Evolutionary conservation across 2,797 vertebrate species (phyloP).

Genomic region (Poecilia velifera): DNA sequence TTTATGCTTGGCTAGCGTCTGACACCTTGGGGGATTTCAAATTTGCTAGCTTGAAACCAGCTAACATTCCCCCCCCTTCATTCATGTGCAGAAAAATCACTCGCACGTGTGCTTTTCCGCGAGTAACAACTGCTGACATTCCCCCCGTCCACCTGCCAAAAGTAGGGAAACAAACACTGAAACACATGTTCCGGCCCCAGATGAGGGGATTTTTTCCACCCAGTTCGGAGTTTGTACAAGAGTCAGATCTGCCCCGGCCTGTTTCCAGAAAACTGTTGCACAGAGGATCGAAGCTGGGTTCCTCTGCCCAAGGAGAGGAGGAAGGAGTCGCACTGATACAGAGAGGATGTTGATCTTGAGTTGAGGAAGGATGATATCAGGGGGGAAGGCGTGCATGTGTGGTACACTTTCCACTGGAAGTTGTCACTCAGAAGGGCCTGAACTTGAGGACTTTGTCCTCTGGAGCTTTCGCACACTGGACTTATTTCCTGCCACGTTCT

Average conservation of each 20-base stretch:
- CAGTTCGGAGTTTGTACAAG: conserved; percentile 40
- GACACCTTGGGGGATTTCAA: conserved; percentile 4
- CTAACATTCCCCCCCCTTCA: neutral
- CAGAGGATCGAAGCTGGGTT: conserved; percentile 9
- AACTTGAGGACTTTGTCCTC: conserved; percentile 46
- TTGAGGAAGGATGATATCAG: conserved; percentile 17
- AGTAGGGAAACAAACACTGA: conserved; percentile 22
- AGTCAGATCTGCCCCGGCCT: conserved; percentile 33
- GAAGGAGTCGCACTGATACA: conserved; percentile 23
- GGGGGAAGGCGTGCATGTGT: conserved; percentile 4
- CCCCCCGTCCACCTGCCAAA: conserved; percentile 53
- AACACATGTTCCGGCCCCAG: conserved; percentile 52
- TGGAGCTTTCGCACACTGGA: conserved; percentile 12
- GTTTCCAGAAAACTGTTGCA: conserved; percentile 10
- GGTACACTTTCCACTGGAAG: conserved; percentile 43
- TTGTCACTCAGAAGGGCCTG: conserved; percentile 41
- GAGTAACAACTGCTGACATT: conserved; percentile 33
- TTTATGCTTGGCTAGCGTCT: conserved; percentile 9
- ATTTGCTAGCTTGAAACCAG: conserved; percentile 13
- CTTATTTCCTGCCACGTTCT: conserved; percentile 41
- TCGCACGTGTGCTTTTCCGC: conserved; percentile 12
- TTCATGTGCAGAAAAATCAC: neutral
- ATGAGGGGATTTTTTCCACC: conserved; percentile 62
- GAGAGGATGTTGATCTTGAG: conserved; percentile 33
- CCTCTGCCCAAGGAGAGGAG: conserved; percentile 14